phyloP scores from a whole-genome alignment of 2,888 invertebrate species.

The Agrilus biguttatus region DNA sequence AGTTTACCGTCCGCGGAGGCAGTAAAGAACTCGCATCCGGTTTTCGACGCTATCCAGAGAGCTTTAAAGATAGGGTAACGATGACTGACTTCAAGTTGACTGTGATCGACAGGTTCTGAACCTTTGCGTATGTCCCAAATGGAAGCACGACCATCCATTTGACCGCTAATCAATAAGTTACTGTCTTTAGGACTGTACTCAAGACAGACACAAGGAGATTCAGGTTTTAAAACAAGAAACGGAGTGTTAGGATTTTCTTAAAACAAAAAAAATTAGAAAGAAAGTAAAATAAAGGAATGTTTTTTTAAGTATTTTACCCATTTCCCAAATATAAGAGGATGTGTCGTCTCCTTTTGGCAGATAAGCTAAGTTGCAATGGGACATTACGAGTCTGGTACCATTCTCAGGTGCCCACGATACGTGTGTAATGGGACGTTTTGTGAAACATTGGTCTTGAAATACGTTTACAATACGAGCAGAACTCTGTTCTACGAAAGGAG shows the following conservation, averaged over 20 bases:
- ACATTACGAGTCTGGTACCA: slow-evolving; percentile 67
- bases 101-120: slow-evolving; percentile 57
- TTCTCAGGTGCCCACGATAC: slow-evolving; percentile 86
- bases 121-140: slow-evolving; percentile 81
- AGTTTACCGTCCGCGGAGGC: slow-evolving; percentile 86
- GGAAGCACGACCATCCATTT: slow-evolving; percentile 65
- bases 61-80: slow-evolving; percentile 78
- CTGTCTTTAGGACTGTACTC: slow-evolving; percentile 85
- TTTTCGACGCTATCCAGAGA: slow-evolving; percentile 88
- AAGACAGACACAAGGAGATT: slow-evolving; percentile 62
- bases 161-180: slow-evolving; percentile 58
- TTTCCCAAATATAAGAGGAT: slow-evolving; percentile 84
- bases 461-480: slow-evolving; percentile 73
- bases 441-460: slow-evolving; percentile 58
- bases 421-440: slow-evolving; percentile 57
- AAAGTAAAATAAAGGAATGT: too few relatives aligned
- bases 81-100: slow-evolving; percentile 63
- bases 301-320: slow-evolving; percentile 41
- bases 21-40: slow-evolving; percentile 88
- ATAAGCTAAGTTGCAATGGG: slow-evolving; percentile 72
- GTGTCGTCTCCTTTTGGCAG: slow-evolving; percentile 50
- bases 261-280: slow-evolving; percentile 9
- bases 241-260: slow-evolving; percentile 84
- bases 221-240: slow-evolving; percentile 59
- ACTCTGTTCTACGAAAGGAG: slow-evolving; percentile 55